Evolutionary conservation across 1,140 invertebrate genomes (phyloP).

Genomic region (Idris sp.): DNA sequence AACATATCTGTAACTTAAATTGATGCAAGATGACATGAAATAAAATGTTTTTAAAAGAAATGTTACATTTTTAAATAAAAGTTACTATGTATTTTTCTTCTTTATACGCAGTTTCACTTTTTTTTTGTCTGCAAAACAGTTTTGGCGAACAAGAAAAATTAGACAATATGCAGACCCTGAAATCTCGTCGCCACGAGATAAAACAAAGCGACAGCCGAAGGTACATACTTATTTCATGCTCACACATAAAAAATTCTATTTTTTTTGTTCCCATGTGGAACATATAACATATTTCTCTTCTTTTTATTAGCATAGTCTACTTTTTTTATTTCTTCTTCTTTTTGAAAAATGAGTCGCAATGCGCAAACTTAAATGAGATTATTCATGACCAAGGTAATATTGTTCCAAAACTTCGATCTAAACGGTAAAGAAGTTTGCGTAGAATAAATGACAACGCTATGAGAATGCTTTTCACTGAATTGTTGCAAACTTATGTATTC

Average conservation of each 20-base stretch:
- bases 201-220: constrained; percentile 26
- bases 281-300: constrained; percentile 5
- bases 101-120: too few species aligned
- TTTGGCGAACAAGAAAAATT: constrained; percentile 70
- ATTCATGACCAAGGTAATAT: constrained; percentile 27
- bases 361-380: constrained; percentile 28
- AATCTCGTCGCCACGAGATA: constrained; percentile 37
- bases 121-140: too few species aligned
- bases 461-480: constrained; percentile 26
- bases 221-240: constrained; percentile 18
- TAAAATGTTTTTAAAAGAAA: constrained; percentile 31
- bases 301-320: not conserved
- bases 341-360: constrained; percentile 19
- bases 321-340: constrained; percentile 1
- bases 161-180: constrained; percentile 57
- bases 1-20: too few species aligned
- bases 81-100: too few species aligned
- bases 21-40: constrained; percentile 6
- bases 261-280: not conserved
- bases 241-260: too few species aligned
- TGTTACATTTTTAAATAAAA: constrained; percentile 12
- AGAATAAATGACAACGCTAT: constrained; percentile 27
- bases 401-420: constrained; percentile 32
- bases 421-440: constrained; percentile 19
- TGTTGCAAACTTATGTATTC: constrained; percentile 27